A percentile compares a stretch with the other conserved stretches of the same genome.
These are phyloP conservation scores for Temnothorax nylanderi DNA, from an alignment of 1,140 invertebrate species.

Conservation along the genomic window DNA sequence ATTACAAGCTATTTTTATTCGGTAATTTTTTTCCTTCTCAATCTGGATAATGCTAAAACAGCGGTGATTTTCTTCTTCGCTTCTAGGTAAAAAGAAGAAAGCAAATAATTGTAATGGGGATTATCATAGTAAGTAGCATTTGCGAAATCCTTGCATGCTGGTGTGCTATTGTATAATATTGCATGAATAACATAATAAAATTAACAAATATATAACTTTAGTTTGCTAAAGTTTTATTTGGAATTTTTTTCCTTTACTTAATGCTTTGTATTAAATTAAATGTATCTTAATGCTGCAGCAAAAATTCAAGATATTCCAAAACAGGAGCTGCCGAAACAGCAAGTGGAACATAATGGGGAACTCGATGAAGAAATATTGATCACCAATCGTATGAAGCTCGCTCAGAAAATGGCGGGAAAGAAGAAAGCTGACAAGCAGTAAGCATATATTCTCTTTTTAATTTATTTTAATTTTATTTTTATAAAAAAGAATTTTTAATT, in stretches of 20 bases:
- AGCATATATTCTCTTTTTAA: slow-evolving; percentile 65
- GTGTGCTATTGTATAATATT: background rate
- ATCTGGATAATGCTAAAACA: slow-evolving; percentile 54
- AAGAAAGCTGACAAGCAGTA: slow-evolving; percentile 87
- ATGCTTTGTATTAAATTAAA: slow-evolving; percentile 3
- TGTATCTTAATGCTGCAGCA: slow-evolving; percentile 76
- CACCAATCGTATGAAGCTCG: slow-evolving; percentile 90
- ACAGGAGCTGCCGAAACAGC: slow-evolving; percentile 78
- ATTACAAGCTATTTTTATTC: slow-evolving; percentile 58
- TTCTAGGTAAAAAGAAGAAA: slow-evolving; percentile 81
- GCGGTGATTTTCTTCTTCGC: slow-evolving; percentile 64
- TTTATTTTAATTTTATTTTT: background rate
- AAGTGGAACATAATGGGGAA: slow-evolving; percentile 81
- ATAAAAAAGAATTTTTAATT: background rate
- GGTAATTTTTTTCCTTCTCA: slow-evolving; percentile 50
- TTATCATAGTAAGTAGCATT: slow-evolving; percentile 75
- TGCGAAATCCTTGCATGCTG: slow-evolving; percentile 13
- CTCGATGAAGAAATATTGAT: slow-evolving; percentile 88
- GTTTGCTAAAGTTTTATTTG: background rate
- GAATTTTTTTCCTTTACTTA: background rate
- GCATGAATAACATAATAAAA: background rate
- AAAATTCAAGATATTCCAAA: slow-evolving; percentile 87
- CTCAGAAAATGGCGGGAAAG: slow-evolving; percentile 89
- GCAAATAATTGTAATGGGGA: slow-evolving; percentile 73
- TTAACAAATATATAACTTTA: background rate